Evolutionary conservation across 2,888 invertebrate species (phyloP).

Genomic region (Myopa tessellatipennis): DNA sequence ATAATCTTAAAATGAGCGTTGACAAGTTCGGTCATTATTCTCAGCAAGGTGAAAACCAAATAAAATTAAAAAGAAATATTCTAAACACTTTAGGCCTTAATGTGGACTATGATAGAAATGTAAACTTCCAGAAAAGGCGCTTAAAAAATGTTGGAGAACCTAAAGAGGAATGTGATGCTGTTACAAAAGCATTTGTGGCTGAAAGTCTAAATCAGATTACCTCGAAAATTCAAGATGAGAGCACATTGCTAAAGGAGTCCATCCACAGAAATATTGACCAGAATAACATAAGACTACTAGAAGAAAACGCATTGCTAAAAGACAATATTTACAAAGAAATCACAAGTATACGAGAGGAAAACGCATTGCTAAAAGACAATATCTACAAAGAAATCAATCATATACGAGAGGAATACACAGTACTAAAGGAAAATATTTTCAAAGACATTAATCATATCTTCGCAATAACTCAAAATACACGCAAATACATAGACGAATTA

Average conservation of each 20-base stretch:
- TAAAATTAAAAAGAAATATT: conserved; percentile 1
- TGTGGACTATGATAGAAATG: background rate
- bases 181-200: background rate
- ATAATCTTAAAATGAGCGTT: background rate
- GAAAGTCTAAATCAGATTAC: background rate
- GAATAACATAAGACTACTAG: no score
- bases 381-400: no score
- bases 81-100: background rate
- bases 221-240: background rate
- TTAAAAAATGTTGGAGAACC: background rate
- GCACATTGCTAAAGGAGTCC: no score
- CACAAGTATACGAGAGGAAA: no score
- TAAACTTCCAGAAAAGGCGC: background rate
- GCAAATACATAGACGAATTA: no score
- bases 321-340: no score
- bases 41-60: background rate
- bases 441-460: background rate
- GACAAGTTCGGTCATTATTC: background rate
- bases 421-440: background rate
- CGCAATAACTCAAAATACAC: background rate
- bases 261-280: no score
- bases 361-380: no score
- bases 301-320: no score
- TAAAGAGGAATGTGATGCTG: background rate
- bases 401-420: background rate